These are phyloP conservation scores for Platichthys flesus DNA, from an alignment of 2,113 vertebrate genomes.

Conservation along the genomic window DNA sequence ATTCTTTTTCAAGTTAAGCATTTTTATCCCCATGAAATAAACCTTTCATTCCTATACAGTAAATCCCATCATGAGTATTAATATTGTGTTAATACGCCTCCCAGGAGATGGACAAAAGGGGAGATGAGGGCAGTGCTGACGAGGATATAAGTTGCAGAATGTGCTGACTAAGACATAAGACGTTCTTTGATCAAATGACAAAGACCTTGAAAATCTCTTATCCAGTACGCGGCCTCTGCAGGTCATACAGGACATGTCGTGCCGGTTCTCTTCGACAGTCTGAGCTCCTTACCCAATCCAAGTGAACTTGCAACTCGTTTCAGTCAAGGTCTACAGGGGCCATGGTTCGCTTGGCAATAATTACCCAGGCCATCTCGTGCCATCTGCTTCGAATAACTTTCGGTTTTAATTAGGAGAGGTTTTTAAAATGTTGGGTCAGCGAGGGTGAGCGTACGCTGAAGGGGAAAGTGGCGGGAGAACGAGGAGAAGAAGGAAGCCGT, in stretches of 20 bases:
- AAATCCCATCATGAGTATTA: conserved; percentile 20
- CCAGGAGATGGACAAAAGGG: conserved; percentile 18
- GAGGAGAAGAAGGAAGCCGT: conserved; percentile 19
- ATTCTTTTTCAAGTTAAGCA: conserved; percentile 14
- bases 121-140: conserved; percentile 7
- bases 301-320: conserved; percentile 43
- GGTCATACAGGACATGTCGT: conserved; percentile 22
- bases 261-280: not conserved
- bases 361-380: conserved; percentile 63
- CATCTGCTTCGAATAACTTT: conserved; percentile 73
- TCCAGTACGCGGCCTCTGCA: conserved; percentile 13
- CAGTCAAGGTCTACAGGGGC: conserved; percentile 60
- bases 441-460: conserved; percentile 8
- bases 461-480: conserved; percentile 28
- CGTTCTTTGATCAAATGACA: conserved; percentile 19
- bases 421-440: conserved; percentile 58
- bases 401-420: conserved; percentile 72
- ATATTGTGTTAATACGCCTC: conserved; percentile 44
- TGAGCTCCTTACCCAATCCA: conserved; percentile 39
- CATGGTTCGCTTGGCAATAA: conserved; percentile 70
- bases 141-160: not conserved
- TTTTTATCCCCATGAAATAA: conserved; percentile 33
- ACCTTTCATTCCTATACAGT: not conserved
- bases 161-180: conserved; percentile 12
- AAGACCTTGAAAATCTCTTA: conserved; percentile 42